Evolutionary conservation across 2,113 vertebrate species (phyloP), one percentile per base, ranked within the genome.

Genomic region (Chlamydotis undulata): DNA sequence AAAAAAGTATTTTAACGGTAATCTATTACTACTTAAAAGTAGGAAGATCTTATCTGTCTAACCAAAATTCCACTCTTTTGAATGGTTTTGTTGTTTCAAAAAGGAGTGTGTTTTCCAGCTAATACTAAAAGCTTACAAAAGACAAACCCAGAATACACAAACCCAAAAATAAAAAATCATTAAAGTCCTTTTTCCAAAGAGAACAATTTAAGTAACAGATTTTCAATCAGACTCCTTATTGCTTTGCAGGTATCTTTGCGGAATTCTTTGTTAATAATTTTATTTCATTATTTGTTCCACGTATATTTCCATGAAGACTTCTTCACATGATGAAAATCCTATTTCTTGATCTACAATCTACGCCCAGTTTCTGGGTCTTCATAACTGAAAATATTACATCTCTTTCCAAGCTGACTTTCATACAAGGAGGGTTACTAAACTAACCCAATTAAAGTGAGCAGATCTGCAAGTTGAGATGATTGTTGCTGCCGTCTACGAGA

Each of bases 351-450:
- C 80, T 80, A 95, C 81, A 97, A 91, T 94, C 67, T 93, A 71
- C 17, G 50, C 64, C 39, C 85, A 94, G 71, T 88, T 98, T 97
- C 94, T 95, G 93, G 85, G 77, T 95, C 90, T 95, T 97, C 95
- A 92, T 97, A 97, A 97, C 87, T 91, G 91, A 96, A 97, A 97
- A 96, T 96, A 97, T 95, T 96, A 85, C 81, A 96, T 87, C 85
- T 96, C 69, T 96, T 96, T 96, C 94, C 71, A 95, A 92, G 76
- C 16, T 97, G 94, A 87, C 89, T 96, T 90, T 93, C 95, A 95
- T 96, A 94, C 85, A 90, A 78, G 77, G 57, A 97, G 68, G 82
- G 89, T 97, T 97, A 97, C 92, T 94, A 96, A 97, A 95, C 78
- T 96, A 97, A 97, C 84, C 71, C 86, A 96, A 96, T 97, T 97